phyloP scores from a whole-genome alignment of 2,113 vertebrate genomes.

The Cyanocitta stelleri region DNA sequence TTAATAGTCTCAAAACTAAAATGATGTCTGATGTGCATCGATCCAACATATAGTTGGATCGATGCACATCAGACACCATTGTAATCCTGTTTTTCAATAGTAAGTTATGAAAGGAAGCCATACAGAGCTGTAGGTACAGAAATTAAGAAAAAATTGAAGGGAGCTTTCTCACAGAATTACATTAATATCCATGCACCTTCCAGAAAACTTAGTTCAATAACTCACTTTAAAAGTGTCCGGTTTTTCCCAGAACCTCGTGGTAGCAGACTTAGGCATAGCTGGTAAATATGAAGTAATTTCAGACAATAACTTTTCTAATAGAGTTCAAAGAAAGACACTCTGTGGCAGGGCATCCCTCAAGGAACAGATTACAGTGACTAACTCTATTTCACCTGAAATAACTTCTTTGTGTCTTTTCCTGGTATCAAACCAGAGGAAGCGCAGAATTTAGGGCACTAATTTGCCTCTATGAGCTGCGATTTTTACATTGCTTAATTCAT shows the following conservation, averaged over 20 bases:
- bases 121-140: neutral
- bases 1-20: neutral
- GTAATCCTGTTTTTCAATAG: neutral
- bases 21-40: neutral
- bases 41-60: neutral
- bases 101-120: neutral
- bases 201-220: neutral
- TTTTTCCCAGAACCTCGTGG: neutral
- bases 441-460: neutral
- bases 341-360: neutral
- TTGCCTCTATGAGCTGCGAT: fast-evolving
- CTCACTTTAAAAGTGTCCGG: neutral
- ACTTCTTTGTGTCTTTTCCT: neutral
- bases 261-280: neutral
- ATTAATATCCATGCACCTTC: neutral
- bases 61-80: neutral
- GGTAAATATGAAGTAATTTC: neutral
- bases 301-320: neutral
- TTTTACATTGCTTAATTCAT: neutral
- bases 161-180: neutral
- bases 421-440: neutral
- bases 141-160: neutral
- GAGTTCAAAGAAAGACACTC: neutral
- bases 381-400: neutral
- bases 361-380: neutral